Percentiles rank a stretch among this genome's conserved stretches.
Conservation (phyloP, 1,140 invertebrate genomes). For the Anoplolepis gracilipes region DNA sequence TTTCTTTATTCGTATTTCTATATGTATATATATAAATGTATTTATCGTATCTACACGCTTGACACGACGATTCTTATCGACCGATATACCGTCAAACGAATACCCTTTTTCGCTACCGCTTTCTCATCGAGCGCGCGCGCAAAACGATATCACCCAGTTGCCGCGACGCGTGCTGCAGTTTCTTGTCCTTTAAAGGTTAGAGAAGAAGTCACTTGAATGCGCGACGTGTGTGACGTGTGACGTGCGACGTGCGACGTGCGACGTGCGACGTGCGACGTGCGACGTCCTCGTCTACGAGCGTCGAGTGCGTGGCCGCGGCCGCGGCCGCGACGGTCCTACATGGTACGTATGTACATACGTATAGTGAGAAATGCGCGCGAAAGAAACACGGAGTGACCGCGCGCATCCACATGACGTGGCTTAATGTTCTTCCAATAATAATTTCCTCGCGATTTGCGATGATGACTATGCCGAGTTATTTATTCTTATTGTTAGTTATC, state of each 20-base stretch:
- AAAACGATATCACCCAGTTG: too few species aligned
- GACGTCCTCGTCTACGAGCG: not conserved
- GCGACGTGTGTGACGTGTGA: too few species aligned
- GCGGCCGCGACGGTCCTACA: slow-evolving; percentile 55
- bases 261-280: too few species aligned
- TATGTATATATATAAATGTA: too few species aligned
- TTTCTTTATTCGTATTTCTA: not conserved
- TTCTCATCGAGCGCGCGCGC: too few species aligned
- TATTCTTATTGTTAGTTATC: too few species aligned
- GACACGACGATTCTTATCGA: not conserved
- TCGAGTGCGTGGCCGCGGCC: too few species aligned
- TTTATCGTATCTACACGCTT: too few species aligned
- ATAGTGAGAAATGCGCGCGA: slow-evolving; percentile 63
- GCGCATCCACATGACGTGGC: not conserved
- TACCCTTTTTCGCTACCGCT: not conserved
- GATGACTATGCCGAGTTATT: not conserved
- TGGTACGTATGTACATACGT: too few species aligned
- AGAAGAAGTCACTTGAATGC: slow-evolving; percentile 55
- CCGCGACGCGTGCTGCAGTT: slow-evolving; percentile 55
- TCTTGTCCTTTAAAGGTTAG: slow-evolving; percentile 74
- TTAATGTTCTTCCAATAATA: not conserved
- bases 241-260: too few species aligned
- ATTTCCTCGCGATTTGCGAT: slow-evolving; percentile 3
- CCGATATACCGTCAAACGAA: not conserved
- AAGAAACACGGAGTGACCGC: slow-evolving; percentile 31